Percentiles rank a stretch among this genome's conserved stretches.
Evolutionary conservation across 2,888 invertebrate species (phyloP).

Genomic region (Parasteatoda lunata): DNA sequence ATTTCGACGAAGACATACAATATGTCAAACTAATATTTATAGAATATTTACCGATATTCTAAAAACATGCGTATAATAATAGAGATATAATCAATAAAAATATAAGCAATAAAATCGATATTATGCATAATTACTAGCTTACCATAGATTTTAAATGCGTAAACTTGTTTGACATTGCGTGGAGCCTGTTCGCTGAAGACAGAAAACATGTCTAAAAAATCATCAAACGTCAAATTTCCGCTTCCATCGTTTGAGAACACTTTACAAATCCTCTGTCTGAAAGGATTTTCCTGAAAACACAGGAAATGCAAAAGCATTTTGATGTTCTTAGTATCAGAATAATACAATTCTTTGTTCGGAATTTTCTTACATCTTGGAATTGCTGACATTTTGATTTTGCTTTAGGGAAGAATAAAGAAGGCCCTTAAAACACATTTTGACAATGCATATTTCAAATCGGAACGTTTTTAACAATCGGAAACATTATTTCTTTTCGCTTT

Average conservation of each 20-base stretch:
- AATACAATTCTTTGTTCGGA: not conserved
- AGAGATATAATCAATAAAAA: no score
- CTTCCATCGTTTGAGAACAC: slow-evolving; percentile 94
- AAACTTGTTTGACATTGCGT: slow-evolving; percentile 95
- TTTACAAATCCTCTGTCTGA: slow-evolving; percentile 92
- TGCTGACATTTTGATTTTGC: not conserved
- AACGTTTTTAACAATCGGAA: no score
- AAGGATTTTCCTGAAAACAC: slow-evolving; percentile 87
- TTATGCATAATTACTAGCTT: slow-evolving; percentile 70
- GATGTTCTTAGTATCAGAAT: not conserved
- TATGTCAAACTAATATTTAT: no score
- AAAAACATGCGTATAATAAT: no score
- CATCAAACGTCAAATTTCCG: slow-evolving; percentile 85
- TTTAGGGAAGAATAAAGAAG: no score
- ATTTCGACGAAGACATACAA: no score
- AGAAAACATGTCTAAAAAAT: slow-evolving; percentile 96
- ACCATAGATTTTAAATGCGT: slow-evolving; percentile 98
- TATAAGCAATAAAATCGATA: not conserved
- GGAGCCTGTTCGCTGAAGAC: slow-evolving; percentile 98
- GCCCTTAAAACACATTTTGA: no score
- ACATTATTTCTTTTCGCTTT: no score
- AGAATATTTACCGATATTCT: no score
- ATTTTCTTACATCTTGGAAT: not conserved
- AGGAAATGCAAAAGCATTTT: slow-evolving; percentile 22
- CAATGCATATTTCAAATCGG: no score